These are phyloP conservation scores for Eupelmus urozonus DNA, from an alignment of 2,888 invertebrate species.

Conservation along the genomic window DNA sequence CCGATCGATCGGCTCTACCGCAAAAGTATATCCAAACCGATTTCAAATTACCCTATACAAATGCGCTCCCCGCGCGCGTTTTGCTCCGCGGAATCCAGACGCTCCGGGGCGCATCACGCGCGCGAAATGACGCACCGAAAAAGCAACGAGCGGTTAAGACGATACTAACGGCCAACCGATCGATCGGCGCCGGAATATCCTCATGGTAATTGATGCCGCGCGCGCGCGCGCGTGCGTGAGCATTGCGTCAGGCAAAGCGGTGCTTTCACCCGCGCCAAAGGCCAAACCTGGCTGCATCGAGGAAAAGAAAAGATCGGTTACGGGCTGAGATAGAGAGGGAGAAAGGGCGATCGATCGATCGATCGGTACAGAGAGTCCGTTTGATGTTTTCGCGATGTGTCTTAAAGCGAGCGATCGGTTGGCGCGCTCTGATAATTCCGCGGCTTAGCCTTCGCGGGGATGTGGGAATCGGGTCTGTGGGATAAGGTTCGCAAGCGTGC, in stretches of 20 bases:
- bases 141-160: constrained; percentile 20
- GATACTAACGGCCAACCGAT: constrained; percentile 1
- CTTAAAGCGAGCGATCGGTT: not conserved
- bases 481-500: not conserved
- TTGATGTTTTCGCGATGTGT: constrained; percentile 47
- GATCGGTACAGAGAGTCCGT: constrained; percentile 24
- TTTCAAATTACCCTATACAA: not conserved
- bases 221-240: constrained; percentile 54
- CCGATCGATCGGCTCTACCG: not conserved
- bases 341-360: constrained; percentile 33
- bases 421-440: constrained; percentile 28
- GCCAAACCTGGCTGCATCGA: constrained; percentile 23
- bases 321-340: not conserved
- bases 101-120: too few species aligned
- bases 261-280: constrained; percentile 44
- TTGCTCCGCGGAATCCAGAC: too few species aligned
- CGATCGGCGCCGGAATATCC: constrained; percentile 58
- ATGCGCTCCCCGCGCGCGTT: not conserved
- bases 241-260: constrained; percentile 28
- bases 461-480: constrained; percentile 13
- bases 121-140: not conserved
- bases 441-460: not conserved
- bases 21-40: not conserved
- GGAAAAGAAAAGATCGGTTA: constrained; percentile 15
- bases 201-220: constrained; percentile 62